A percentile compares a stretch with the other conserved stretches of the same genome.
These are phyloP conservation scores for Phrynosoma platyrhinos DNA, from an alignment of 2,113 vertebrate species.

Conservation along the genomic window DNA sequence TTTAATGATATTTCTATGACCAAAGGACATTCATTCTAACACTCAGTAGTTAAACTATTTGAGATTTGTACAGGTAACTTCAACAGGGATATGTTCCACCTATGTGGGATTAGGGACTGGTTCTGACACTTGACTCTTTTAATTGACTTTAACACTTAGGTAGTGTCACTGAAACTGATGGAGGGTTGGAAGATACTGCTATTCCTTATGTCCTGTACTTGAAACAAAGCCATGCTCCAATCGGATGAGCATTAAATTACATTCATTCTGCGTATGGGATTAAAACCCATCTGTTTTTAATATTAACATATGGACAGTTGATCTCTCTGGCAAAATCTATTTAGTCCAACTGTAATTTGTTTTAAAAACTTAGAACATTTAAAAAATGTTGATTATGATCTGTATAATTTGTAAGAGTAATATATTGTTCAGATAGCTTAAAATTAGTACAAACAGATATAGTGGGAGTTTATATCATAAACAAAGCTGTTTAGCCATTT, in stretches of 20 bases:
- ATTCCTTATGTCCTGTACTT: conserved; percentile 43
- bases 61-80: no score
- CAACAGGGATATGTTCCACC: neutral
- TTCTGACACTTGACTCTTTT: conserved; percentile 53
- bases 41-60: conserved; percentile 6
- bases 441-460: conserved; percentile 1
- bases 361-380: conserved; percentile 41
- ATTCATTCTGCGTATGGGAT: conserved; percentile 59
- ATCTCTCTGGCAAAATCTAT: conserved; percentile 69
- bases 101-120: neutral
- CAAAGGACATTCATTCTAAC: neutral
- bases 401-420: neutral
- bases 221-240: conserved; percentile 39
- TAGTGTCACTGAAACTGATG: conserved; percentile 62
- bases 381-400: conserved; percentile 27
- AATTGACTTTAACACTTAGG: conserved; percentile 63
- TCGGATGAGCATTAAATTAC: conserved; percentile 60
- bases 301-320: conserved; percentile 64
- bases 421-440: neutral
- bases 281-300: conserved; percentile 66
- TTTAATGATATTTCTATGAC: conserved; percentile 45
- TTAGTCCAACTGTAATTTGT: conserved; percentile 59
- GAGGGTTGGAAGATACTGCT: conserved; percentile 41
- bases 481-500: neutral
- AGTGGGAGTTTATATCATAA: neutral